Conservation (phyloP, 2,113 vertebrate genomes). For the Phalacrocorax brasilianus region DNA sequence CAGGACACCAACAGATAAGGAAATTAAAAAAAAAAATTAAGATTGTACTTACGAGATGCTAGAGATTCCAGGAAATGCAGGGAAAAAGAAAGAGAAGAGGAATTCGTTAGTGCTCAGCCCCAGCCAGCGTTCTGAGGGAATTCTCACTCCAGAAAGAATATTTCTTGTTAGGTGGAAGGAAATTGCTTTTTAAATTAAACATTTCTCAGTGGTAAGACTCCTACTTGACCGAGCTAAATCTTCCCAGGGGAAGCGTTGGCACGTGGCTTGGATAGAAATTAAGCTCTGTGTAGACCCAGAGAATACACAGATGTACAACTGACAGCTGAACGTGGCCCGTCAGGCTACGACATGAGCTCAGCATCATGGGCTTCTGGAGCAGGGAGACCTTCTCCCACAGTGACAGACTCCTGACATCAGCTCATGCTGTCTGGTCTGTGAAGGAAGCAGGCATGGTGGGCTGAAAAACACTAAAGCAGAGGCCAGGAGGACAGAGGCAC, state of each 20-base stretch:
- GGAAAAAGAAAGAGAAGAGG: conserved; percentile 39
- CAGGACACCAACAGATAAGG: conserved; percentile 15
- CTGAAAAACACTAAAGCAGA: background rate
- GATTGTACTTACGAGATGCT: conserved; percentile 40
- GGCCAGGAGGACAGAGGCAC: background rate
- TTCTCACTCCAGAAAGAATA: background rate
- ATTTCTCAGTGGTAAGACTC: background rate
- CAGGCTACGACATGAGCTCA: background rate
- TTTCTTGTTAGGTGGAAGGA: background rate
- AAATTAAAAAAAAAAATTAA: background rate
- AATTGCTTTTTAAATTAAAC: conserved; percentile 35
- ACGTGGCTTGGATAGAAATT: background rate
- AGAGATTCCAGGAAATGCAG: background rate
- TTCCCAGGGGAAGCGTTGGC: background rate
- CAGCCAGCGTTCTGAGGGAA: background rate
- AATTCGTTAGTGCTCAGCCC: conserved; percentile 33
- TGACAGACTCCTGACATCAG: background rate
- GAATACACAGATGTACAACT: background rate
- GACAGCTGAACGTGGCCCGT: background rate
- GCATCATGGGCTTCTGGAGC: background rate
- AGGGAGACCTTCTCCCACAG: background rate
- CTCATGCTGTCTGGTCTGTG: background rate
- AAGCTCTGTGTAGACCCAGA: background rate
- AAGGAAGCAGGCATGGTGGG: rapidly evolving
- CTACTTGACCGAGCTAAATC: background rate